Evolutionary conservation across 2,888 invertebrate species (phyloP).

Genomic region (Drosophila meridionalis): DNA sequence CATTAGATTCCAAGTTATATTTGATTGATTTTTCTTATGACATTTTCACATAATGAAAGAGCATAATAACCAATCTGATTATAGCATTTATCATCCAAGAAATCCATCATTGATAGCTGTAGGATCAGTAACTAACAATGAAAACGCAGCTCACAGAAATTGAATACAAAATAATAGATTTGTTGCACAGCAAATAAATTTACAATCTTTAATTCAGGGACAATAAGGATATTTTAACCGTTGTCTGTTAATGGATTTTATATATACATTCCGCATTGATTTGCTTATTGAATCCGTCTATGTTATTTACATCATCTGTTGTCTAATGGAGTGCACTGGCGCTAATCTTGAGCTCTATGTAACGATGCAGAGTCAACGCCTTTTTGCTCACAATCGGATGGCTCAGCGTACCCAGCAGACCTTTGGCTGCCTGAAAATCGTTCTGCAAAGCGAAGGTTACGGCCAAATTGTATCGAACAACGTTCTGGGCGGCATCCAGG

Average conservation of each 20-base stretch:
- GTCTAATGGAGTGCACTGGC: slow-evolving; percentile 55
- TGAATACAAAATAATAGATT: neutral
- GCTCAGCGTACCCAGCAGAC: slow-evolving; percentile 75
- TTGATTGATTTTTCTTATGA: no score
- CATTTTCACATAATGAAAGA: no score
- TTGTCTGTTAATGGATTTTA: slow-evolving; percentile 21
- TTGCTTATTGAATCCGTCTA: slow-evolving; percentile 58
- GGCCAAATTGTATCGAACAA: slow-evolving; percentile 92
- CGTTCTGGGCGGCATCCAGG: slow-evolving; percentile 88
- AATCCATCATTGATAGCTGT: no score
- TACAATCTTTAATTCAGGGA: slow-evolving; percentile 7
- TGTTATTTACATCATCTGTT: slow-evolving; percentile 70
- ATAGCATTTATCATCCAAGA: no score
- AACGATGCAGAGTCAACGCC: slow-evolving; percentile 86
- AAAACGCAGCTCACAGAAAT: no score
- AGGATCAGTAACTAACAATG: no score
- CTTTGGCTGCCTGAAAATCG: slow-evolving; percentile 88
- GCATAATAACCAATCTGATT: no score
- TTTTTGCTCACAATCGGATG: slow-evolving; percentile 83
- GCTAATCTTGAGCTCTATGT: slow-evolving; percentile 84
- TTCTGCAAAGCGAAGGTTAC: slow-evolving; percentile 91
- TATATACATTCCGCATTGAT: slow-evolving; percentile 54
- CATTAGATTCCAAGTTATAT: no score
- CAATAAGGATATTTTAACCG: neutral
- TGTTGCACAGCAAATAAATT: slow-evolving; percentile 9